Evolutionary conservation across 2,797 vertebrate genomes (phyloP).

Genomic region (Halcyon chelicuti): DNA sequence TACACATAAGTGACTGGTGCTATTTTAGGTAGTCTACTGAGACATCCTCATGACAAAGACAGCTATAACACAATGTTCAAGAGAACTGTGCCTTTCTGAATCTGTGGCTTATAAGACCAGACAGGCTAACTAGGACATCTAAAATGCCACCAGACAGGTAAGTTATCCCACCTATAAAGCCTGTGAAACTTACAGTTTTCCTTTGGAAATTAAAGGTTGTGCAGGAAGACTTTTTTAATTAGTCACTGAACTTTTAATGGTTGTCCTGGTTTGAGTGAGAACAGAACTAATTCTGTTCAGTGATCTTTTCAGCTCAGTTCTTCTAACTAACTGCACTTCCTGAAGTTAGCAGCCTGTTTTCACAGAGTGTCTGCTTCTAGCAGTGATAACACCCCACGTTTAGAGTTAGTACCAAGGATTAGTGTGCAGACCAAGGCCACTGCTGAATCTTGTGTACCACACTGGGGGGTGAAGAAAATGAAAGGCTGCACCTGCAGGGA

Average conservation of each 20-base stretch:
- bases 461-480: too few species aligned
- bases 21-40: constrained; percentile 49
- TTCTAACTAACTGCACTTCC: too few species aligned
- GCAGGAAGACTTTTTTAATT: not conserved
- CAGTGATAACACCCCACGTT: too few species aligned
- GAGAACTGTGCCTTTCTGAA: not conserved
- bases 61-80: constrained; percentile 3
- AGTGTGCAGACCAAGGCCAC: too few species aligned
- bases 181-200: not conserved
- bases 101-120: not conserved
- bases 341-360: too few species aligned
- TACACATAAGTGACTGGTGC: constrained; percentile 12
- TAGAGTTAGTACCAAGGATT: too few species aligned
- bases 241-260: not conserved
- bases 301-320: too few species aligned
- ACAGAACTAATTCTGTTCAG: too few species aligned
- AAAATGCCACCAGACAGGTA: not conserved
- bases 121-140: not conserved
- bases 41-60: constrained; percentile 28
- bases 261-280: not conserved
- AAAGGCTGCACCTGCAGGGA: too few species aligned
- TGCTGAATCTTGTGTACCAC: too few species aligned
- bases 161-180: not conserved
- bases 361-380: too few species aligned
- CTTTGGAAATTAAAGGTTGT: not conserved